Conservation (phyloP, 1,140 invertebrate species). For the Heterodera schachtii region DNA sequence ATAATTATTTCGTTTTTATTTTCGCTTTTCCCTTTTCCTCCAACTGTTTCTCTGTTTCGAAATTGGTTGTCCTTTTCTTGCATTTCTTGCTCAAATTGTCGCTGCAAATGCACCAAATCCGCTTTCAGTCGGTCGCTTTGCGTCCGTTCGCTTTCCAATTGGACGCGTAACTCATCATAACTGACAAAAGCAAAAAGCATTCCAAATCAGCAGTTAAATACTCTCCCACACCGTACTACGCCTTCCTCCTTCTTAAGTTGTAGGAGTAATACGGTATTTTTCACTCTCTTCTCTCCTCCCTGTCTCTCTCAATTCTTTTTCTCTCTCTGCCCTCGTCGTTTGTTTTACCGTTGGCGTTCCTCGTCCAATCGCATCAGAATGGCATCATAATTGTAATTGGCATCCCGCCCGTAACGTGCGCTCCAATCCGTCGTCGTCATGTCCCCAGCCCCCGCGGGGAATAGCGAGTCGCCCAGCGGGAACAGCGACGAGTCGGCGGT, state of each 20-base stretch:
- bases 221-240: too few species aligned
- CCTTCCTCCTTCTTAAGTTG: background rate
- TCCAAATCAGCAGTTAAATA: too few species aligned
- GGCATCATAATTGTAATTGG: constrained; percentile 59
- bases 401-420: constrained; percentile 41
- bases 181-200: constrained; percentile 31
- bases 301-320: background rate
- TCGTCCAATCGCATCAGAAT: constrained; percentile 59
- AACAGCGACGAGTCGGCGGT: constrained; percentile 46
- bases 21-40: background rate
- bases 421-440: constrained; percentile 2
- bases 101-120: constrained; percentile 57
- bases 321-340: background rate
- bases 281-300: background rate
- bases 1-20: background rate
- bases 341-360: constrained; percentile 55
- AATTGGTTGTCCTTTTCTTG: constrained; percentile 61
- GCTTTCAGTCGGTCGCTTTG: constrained; percentile 57
- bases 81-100: constrained; percentile 61
- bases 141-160: constrained; percentile 59
- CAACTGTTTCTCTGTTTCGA: constrained; percentile 54
- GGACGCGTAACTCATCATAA: constrained; percentile 59
- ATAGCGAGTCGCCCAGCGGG: constrained; percentile 58
- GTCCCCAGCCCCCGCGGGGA: constrained; percentile 34
- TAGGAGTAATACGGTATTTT: too few species aligned